Conservation (phyloP, 2,797 vertebrate species). For the Podargus strigoides region DNA sequence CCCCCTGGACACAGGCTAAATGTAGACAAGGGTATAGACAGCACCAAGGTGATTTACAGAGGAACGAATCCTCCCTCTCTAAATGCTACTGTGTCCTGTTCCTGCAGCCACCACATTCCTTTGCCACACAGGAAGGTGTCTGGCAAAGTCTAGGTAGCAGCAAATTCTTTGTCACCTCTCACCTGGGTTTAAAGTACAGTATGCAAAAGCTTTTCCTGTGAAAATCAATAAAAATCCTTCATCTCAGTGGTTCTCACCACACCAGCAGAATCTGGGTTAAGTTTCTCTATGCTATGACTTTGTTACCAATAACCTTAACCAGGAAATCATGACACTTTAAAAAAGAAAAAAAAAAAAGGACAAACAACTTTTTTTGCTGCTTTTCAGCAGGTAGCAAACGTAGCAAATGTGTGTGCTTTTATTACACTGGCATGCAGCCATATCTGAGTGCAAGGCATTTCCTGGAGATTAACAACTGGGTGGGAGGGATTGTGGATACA, state of each 20-base stretch:
- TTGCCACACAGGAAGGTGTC: not conserved
- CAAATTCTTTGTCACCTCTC: not conserved
- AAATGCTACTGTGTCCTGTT: not conserved
- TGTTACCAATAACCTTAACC: not conserved
- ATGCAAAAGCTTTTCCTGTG: not conserved
- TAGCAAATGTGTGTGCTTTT: not conserved
- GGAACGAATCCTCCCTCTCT: not conserved
- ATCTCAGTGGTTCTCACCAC: not conserved
- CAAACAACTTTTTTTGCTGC: not conserved
- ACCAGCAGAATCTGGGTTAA: not conserved
- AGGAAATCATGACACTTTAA: not conserved
- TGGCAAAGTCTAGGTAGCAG: not conserved
- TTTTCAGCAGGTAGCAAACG: not conserved
- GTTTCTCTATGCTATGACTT: not conserved
- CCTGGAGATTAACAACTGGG: not conserved
- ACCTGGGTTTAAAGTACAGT: not conserved
- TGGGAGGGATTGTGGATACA: not conserved
- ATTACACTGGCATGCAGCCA: not conserved
- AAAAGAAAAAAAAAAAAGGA: not conserved
- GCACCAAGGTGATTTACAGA: not conserved
- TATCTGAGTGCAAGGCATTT: not conserved
- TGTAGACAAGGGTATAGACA: not conserved
- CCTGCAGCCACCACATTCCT: not conserved
- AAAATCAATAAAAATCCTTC: not conserved
- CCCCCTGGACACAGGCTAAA: too few species aligned